Evolutionary conservation across 2,797 vertebrate genomes (phyloP).

Genomic region (Alca torda): DNA sequence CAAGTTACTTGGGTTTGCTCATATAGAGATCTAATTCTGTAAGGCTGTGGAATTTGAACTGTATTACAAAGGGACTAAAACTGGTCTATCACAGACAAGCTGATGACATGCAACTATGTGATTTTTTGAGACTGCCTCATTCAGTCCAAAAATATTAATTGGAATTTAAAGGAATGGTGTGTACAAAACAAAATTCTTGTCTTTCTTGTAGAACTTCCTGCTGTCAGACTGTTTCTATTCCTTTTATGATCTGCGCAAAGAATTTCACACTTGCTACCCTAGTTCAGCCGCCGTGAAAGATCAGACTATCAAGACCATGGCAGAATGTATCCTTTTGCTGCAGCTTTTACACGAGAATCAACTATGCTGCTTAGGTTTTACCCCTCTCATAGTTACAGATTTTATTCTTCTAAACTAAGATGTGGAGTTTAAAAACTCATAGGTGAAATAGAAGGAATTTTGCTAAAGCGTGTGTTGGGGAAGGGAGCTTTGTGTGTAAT

Average conservation of each 20-base stretch:
- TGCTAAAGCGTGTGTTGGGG: neutral
- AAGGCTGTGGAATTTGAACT: neutral
- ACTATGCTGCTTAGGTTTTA: neutral
- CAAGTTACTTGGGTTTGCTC: neutral
- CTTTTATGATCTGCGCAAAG: conserved; percentile 91
- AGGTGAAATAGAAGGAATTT: neutral
- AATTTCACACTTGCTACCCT: conserved; percentile 89
- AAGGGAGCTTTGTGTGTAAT: neutral
- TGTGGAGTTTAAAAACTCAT: neutral
- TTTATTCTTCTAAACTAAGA: neutral
- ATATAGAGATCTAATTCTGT: neutral
- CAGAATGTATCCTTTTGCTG: conserved; percentile 88
- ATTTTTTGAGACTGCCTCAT: neutral
- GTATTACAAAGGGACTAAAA: neutral
- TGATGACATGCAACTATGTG: neutral
- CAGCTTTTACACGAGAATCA: neutral
- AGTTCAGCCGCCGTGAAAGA: conserved; percentile 80
- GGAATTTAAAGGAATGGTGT: neutral
- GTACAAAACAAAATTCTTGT: neutral
- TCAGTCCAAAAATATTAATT: neutral
- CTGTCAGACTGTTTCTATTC: conserved; percentile 94
- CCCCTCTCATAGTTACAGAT: neutral
- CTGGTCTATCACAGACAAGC: neutral
- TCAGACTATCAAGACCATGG: conserved; percentile 86
- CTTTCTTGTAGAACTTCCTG: conserved; percentile 84